Base-by-base conservation (phyloP, 2,888 invertebrate genomes). In the Caenorhabditis zanzibari region DNA sequence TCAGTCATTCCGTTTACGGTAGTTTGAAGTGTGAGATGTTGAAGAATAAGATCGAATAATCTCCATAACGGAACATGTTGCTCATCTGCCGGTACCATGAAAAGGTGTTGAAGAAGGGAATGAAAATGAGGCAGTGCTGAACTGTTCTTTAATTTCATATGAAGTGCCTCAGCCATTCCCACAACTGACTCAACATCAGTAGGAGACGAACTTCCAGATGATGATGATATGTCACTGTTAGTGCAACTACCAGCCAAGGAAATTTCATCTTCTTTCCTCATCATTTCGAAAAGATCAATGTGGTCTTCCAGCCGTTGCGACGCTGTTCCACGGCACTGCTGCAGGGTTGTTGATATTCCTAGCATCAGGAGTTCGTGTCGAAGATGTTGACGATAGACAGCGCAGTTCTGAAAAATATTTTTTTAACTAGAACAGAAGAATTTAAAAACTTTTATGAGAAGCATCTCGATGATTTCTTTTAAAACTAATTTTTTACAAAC, bases 281-380 rank as follows among this genome's bases (percentile, higher is more conserved):
- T 92, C 97, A 98, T 97, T 94, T 98, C 98, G 94, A 98, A 98
- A 93, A 98, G 97, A 93, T 98, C 98, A 93, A 98, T 95, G 95
- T 98, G 98, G 82, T 92, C 91, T 52, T 92, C 90, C 10, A 92
- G 79, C 2, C 88, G 84, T 26, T 89, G 84, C 10, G 90, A 88
- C 35, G 89, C 89, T 56, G 87, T 82, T 10, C 59, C 58, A 10
- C 88, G 82, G 22, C 80, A 81, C 10, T 79, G 54, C 47, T 85
- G 79, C 16, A 85, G 19, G 1, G 77, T 95, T 32, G 97, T 97
- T 90, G 97, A 96, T 88, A 98, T 96, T 22, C 98, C 98, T 86
- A 98, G 94, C 96, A 98, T 97, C 35, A 98, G 94, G 87, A 98
- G 95, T 93, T 98, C 98, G 92, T 97, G 98, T 93, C 98, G 95